Percentiles rank a stretch among this genome's conserved stretches.
These are phyloP conservation scores for Rousettus leschenaultii DNA, from an alignment of 2,113 vertebrate species.

Conservation along the genomic window DNA sequence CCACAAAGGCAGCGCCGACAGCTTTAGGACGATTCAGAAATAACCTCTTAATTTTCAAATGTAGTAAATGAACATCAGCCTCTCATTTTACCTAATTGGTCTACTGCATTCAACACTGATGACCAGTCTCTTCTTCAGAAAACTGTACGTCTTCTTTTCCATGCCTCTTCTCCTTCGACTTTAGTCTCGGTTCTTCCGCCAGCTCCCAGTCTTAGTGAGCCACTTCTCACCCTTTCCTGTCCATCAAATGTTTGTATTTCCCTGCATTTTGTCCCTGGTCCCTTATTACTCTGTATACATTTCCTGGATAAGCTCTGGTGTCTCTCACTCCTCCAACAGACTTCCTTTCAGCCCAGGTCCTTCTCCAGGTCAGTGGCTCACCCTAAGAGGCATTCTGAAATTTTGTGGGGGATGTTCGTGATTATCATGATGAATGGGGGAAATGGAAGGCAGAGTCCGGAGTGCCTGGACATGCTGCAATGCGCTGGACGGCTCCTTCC, in stretches of 20 bases:
- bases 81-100: neutral
- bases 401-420: neutral
- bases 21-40: neutral
- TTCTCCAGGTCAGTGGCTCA: neutral
- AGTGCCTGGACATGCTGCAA: neutral
- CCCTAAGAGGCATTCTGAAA: neutral
- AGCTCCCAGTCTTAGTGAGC: neutral
- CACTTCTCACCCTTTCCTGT: neutral
- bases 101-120: fast-evolving
- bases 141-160: neutral
- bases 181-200: neutral
- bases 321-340: neutral
- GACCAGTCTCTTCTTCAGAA: neutral
- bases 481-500: neutral
- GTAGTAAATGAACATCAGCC: fast-evolving
- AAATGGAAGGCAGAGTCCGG: neutral
- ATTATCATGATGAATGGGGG: neutral
- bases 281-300: neutral
- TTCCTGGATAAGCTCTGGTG: neutral
- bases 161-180: neutral
- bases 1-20: neutral
- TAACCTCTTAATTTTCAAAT: neutral
- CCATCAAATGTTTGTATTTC: neutral
- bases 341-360: neutral
- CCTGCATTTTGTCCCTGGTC: neutral